Base-by-base conservation (phyloP, 2,797 vertebrate species). In the Premnoplex brunnescens region DNA sequence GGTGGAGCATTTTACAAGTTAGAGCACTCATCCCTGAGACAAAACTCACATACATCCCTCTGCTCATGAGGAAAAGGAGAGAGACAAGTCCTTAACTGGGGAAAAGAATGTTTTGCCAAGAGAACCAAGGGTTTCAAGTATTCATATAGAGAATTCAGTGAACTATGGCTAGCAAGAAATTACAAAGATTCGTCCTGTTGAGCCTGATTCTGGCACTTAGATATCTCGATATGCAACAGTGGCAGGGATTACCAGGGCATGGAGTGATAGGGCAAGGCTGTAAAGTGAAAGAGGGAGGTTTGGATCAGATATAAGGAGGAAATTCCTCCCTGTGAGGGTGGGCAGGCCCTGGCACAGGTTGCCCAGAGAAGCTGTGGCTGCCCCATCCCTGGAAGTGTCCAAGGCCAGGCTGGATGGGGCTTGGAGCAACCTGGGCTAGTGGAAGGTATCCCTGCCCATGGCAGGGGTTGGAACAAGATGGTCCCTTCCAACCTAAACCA, bases 401-500 rank as follows among this genome's bases (percentile, higher is more conserved):
- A 13, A 64, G n/a, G 37, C n/a, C 52, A 52, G 52, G 24, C 0
- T 83, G 63, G 71, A 43, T 0, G 0, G 43, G 55, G 22, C 22
- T 49, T 24, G 49, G 49, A 89, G 49, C 49, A 43, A 0, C 27
- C 20, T 69, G 72, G 36, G 7, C 3, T 0, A 2, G 36, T n/a
- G 32, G 43, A 7, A 63, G 11, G 8, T n/a, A 49, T 69, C 20
- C 20, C 41, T 62, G 49, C 32, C 39, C 43, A 18, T 18, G n/a
- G 49, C 41, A 89, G 1, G 49, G 27, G 23, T 30, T 30, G 1
- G 43, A 4, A 22, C 16, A 43, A 43, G 17, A 18, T 37, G 36
- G 17, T 59, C 24, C 9, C 46, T 48, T 48, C 22, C 46, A 48
- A 48, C 22, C 12, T 20, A 44, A 44, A 44, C 44, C 20, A 44